Percentiles rank a stretch among this genome's conserved stretches.
phyloP scores from a whole-genome alignment of 2,888 invertebrate genomes.

The Marasmarcha lunaedactyla region DNA sequence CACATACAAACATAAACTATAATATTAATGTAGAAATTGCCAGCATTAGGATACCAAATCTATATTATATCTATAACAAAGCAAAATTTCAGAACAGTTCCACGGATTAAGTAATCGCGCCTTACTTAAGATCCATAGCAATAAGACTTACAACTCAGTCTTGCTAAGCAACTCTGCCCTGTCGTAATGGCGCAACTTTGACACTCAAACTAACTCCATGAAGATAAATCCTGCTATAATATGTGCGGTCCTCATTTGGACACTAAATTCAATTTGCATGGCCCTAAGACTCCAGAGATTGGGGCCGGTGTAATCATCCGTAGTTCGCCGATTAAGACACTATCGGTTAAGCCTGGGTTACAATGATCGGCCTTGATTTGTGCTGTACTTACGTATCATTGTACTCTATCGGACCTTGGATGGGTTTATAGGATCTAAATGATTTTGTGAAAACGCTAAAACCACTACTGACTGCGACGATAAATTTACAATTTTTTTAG shows the following conservation, averaged over 20 bases:
- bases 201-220: slow-evolving; percentile 69
- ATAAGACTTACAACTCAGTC: slow-evolving; percentile 68
- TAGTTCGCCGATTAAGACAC: slow-evolving; percentile 41
- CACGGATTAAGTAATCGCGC: too few species aligned
- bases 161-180: slow-evolving; percentile 67
- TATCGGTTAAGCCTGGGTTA: slow-evolving; percentile 24
- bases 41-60: too few species aligned
- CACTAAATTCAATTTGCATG: slow-evolving; percentile 67
- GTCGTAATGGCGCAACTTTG: slow-evolving; percentile 69
- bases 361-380: neutral
- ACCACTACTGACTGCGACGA: too few species aligned
- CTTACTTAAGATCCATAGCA: slow-evolving; percentile 55
- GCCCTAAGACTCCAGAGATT: slow-evolving; percentile 54
- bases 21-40: too few species aligned
- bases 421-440: too few species aligned
- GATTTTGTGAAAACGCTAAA: too few species aligned
- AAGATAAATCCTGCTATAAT: slow-evolving; percentile 71
- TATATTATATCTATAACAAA: too few species aligned
- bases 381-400: neutral
- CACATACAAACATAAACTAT: too few species aligned
- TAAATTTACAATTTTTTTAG: too few species aligned
- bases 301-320: slow-evolving; percentile 43
- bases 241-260: slow-evolving; percentile 64
- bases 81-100: too few species aligned
- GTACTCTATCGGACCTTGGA: too few species aligned